These are phyloP conservation scores for Polymixis lichenea DNA, from an alignment of 2,888 invertebrate species.

Conservation along the genomic window DNA sequence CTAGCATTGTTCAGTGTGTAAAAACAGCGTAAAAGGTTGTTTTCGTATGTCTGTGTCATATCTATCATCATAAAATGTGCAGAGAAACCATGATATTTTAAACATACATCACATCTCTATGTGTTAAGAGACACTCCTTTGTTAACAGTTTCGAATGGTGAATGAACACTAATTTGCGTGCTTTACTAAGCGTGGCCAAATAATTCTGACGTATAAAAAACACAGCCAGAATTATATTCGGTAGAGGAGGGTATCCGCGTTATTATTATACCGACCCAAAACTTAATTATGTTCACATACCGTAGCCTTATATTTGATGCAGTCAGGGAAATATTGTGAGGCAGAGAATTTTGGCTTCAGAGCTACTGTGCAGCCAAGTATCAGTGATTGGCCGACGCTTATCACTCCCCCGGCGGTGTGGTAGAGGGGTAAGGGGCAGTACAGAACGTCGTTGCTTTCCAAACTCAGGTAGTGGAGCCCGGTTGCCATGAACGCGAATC, in stretches of 20 bases:
- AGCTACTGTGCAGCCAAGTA: slow-evolving; percentile 95
- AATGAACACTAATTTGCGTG: slow-evolving; percentile 15
- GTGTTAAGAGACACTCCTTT: neutral
- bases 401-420: slow-evolving; percentile 98
- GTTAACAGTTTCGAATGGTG: neutral
- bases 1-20: neutral
- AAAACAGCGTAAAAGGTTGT: neutral
- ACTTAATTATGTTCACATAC: slow-evolving; percentile 90
- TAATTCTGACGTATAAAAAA: neutral
- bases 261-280: neutral
- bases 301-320: slow-evolving; percentile 98
- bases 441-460: slow-evolving; percentile 93
- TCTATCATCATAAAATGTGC: neutral
- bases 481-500: slow-evolving; percentile 94
- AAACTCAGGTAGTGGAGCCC: slow-evolving; percentile 93
- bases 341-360: slow-evolving; percentile 98
- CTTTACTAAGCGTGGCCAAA: slow-evolving; percentile 16
- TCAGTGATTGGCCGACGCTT: slow-evolving; percentile 94
- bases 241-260: neutral
- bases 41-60: neutral
- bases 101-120: neutral
- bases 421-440: slow-evolving; percentile 98
- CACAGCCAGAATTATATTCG: neutral
- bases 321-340: slow-evolving; percentile 97
- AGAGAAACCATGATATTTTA: neutral